Evolutionary conservation across 2,797 vertebrate genomes (phyloP).

Genomic region (Mus caroli): DNA sequence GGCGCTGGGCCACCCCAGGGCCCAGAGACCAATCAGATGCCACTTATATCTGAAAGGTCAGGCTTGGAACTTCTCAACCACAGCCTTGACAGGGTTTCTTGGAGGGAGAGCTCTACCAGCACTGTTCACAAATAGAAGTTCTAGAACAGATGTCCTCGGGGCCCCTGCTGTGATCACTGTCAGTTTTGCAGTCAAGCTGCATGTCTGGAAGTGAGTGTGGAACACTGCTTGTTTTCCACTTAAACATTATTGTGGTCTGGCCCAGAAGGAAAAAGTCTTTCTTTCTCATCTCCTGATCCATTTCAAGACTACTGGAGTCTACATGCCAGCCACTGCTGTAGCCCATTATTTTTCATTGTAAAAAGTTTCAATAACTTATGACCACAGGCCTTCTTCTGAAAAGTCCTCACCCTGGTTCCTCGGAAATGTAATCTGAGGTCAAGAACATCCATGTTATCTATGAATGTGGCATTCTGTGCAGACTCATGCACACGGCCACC

Average conservation of each 20-base stretch:
- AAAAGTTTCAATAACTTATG: background rate
- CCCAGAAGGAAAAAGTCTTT: background rate
- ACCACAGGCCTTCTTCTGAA: background rate
- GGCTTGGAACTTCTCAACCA: background rate
- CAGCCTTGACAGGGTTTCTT: background rate
- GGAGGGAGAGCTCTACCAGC: background rate
- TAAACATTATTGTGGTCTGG: background rate
- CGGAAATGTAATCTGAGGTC: background rate
- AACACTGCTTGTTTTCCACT: background rate
- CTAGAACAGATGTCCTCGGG: background rate
- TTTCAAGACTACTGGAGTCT: background rate
- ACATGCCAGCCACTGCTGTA: background rate
- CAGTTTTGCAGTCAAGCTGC: background rate
- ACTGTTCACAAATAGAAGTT: background rate
- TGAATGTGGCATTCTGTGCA: background rate
- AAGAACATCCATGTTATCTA: background rate
- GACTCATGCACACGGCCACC: no score
- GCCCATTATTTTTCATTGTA: constrained; percentile 44
- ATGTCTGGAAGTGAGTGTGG: background rate
- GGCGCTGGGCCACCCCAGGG: background rate
- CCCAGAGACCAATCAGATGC: background rate
- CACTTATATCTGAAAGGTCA: background rate
- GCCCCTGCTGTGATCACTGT: background rate
- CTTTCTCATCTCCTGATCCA: background rate
- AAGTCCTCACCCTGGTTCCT: background rate